Evolutionary conservation across 2,797 vertebrate genomes (phyloP), one percentile per base, ranked within the genome.

Genomic region (Ctenochaetus hawaiiensis): DNA sequence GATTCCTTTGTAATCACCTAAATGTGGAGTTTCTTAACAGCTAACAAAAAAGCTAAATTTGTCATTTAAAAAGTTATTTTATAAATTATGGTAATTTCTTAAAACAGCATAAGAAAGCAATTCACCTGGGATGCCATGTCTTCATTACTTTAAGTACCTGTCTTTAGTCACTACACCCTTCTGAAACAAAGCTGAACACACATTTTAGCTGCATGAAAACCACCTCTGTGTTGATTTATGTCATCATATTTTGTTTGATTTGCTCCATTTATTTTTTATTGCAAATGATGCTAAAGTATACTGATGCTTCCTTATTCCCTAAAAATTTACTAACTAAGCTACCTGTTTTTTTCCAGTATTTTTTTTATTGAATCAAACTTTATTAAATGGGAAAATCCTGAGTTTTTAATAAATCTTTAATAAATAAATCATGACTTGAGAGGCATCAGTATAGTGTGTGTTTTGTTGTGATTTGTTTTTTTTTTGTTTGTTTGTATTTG

Each of bases 401-500:
- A 20, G 20, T 16, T 59, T 12, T 34, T 1, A 13, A 41, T 6
- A 4, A 6, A 34, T 34, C 30, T 9, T 9, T 8, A 9, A 54
- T 70, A 88, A 79, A 61, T 89, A 86, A 45, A 89, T 93, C 68
- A 92, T 91, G 93, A 59, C 20, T 30, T 26, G 63, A 45, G 80
- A 84, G 51, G 80, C 78, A 78, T 84, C 87, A 84, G 86, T 87
- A 70, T 86, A 58, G 5, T 18, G 57, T 81, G 48, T 85, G 77
- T 47, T 83, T 86, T 90, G 84, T 57, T 62, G 74, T 88, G 77
- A 64, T 90, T 87, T 87, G 75, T 86, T 79, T 85, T 34, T 77
- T 80, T 18, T 86, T 78, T 85, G n/a, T 78, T 80, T 18, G 68
- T 89, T 77, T 90, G 85, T 92, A 62, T 91, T 83, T 95, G 93